These are phyloP conservation scores for Rhodophaea formosa DNA, from an alignment of 2,888 invertebrate species.

Conservation along the genomic window DNA sequence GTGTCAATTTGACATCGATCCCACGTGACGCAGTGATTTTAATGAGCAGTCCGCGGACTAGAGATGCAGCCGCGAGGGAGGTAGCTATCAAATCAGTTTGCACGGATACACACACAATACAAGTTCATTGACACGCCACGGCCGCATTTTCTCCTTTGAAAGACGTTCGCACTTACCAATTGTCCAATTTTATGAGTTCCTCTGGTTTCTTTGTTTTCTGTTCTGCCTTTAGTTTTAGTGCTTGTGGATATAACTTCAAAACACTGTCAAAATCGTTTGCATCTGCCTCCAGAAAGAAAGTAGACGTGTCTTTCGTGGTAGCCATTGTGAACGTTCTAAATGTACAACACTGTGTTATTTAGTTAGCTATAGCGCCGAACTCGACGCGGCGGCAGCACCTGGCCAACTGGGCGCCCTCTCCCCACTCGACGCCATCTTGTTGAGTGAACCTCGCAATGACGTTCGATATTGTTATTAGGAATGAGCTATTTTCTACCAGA, in stretches of 20 bases:
- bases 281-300: slow-evolving; percentile 95
- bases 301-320: slow-evolving; percentile 94
- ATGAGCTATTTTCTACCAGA: slow-evolving; percentile 49
- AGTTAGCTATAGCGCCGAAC: slow-evolving; percentile 81
- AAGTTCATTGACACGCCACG: slow-evolving; percentile 83
- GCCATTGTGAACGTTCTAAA: slow-evolving; percentile 87
- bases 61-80: slow-evolving; percentile 85
- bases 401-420: slow-evolving; percentile 80
- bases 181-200: slow-evolving; percentile 96
- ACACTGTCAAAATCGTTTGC: slow-evolving; percentile 93
- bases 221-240: slow-evolving; percentile 93
- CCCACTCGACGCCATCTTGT: slow-evolving; percentile 80
- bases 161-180: slow-evolving; percentile 90
- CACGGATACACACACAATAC: slow-evolving; percentile 82
- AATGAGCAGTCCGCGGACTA: slow-evolving; percentile 84
- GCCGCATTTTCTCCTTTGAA: slow-evolving; percentile 81
- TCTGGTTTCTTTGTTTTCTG: slow-evolving; percentile 95
- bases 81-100: slow-evolving; percentile 83
- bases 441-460: slow-evolving; percentile 72
- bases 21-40: slow-evolving; percentile 87
- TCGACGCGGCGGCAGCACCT: slow-evolving; percentile 83
- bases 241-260: slow-evolving; percentile 94
- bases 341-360: slow-evolving; percentile 80
- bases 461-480: slow-evolving; percentile 75
- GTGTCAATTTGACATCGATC: slow-evolving; percentile 85